Conservation (phyloP, 2,797 vertebrate genomes). For the Acrossocheilus wenchowensis region DNA sequence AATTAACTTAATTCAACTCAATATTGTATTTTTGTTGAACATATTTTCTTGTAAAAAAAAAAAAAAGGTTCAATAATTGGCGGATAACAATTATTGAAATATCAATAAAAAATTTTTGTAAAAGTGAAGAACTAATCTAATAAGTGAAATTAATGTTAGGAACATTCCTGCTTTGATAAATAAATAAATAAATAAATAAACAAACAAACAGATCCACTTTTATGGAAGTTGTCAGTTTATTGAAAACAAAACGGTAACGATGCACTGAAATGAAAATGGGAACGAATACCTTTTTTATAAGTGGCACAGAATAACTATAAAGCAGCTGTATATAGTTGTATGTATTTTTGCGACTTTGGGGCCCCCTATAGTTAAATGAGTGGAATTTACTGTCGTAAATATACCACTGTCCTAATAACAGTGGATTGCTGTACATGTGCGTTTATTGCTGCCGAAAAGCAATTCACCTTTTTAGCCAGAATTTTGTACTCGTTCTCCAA, state of each 20-base stretch:
- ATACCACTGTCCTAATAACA: not conserved
- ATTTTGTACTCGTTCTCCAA: not conserved
- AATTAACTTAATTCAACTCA: not conserved
- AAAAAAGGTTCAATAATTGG: not conserved
- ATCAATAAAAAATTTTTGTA: not conserved
- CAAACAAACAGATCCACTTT: conserved; percentile 9
- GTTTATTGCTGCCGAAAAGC: not conserved
- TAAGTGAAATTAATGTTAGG: not conserved
- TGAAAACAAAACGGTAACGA: conserved; percentile 43
- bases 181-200: too few species aligned
- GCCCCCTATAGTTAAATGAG: not conserved
- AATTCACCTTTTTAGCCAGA: not conserved
- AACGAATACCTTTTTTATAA: conserved; percentile 55
- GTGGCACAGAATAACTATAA: conserved; percentile 42
- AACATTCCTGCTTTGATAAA: too few species aligned
- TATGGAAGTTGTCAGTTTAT: conserved; percentile 73
- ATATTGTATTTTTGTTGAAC: not conserved
- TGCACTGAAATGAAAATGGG: conserved; percentile 25
- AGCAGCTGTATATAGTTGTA: not conserved
- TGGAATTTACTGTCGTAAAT: not conserved
- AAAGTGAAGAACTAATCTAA: not conserved
- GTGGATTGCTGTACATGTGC: not conserved
- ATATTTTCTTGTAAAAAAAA: not conserved
- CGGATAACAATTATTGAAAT: not conserved
- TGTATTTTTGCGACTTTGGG: not conserved